Conservation (phyloP, 2,888 invertebrate species). For the Bombyx huttoni region DNA sequence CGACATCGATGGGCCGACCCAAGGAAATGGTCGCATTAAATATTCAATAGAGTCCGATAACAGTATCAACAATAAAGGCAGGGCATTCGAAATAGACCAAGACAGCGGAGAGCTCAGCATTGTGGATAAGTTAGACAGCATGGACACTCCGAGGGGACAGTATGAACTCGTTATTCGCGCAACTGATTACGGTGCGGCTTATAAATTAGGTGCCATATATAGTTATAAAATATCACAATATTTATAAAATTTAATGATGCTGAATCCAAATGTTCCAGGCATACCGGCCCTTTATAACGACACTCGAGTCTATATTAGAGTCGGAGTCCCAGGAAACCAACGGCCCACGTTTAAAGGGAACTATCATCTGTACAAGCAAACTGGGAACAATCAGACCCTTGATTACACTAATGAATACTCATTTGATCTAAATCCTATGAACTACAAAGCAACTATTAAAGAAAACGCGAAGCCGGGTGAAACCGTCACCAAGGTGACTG, state of each 20-base stretch:
- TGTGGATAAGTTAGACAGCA: constrained; percentile 75
- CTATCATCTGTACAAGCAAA: constrained; percentile 72
- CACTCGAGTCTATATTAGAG: constrained; percentile 77
- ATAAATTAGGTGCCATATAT: neutral
- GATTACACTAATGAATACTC: constrained; percentile 49
- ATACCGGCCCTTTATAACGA: constrained; percentile 77
- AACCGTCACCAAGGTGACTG: constrained; percentile 78
- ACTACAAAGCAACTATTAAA: constrained; percentile 78
- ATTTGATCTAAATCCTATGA: constrained; percentile 76
- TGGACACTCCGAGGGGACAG: constrained; percentile 82
- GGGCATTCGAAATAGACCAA: constrained; percentile 76
- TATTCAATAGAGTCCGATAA: constrained; percentile 80
- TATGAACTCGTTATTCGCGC: constrained; percentile 79
- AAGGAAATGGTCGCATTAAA: constrained; percentile 78
- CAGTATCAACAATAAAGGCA: constrained; percentile 74
- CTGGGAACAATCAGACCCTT: constrained; percentile 34
- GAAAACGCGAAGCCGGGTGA: constrained; percentile 80
- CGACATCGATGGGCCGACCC: constrained; percentile 81
- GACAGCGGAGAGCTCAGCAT: constrained; percentile 80
- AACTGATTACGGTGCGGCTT: constrained; percentile 75
- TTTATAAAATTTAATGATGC: neutral
- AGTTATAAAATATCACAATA: neutral
- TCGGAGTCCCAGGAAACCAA: constrained; percentile 85
- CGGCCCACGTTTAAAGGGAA: constrained; percentile 85
- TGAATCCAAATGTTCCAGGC: constrained; percentile 35